A percentile compares a stretch with the other conserved stretches of the same genome.
Conservation (phyloP, 2,113 vertebrate species). For the Rhinoderma darwinii region DNA sequence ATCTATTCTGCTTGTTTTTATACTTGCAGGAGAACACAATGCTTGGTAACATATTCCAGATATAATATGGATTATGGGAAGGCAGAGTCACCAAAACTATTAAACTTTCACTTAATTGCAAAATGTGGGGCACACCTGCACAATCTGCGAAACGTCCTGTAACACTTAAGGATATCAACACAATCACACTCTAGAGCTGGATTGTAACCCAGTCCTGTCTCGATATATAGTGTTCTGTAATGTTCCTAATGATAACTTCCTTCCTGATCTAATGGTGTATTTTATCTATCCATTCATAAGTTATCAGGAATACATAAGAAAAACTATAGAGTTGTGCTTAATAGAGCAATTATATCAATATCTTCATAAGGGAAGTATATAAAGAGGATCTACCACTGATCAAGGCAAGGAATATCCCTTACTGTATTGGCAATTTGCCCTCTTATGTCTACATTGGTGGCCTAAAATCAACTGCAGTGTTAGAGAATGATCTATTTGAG, state of each 20-base stretch:
- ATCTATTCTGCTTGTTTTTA: conserved; percentile 62
- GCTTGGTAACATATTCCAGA: conserved; percentile 62
- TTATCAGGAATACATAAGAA: neutral
- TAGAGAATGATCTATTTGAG: no score
- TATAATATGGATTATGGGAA: conserved; percentile 64
- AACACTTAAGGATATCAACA: conserved; percentile 60
- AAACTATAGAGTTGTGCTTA: neutral
- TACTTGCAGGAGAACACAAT: conserved; percentile 58
- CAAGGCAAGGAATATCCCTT: neutral
- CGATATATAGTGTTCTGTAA: neutral
- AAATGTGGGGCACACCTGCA: conserved; percentile 69
- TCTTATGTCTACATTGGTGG: no score
- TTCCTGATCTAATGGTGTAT: conserved; percentile 1
- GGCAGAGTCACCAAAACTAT: conserved; percentile 63
- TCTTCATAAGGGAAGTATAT: neutral
- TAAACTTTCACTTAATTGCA: conserved; percentile 72
- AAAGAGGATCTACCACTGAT: neutral
- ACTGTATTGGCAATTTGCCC: no score
- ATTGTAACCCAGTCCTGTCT: conserved; percentile 53
- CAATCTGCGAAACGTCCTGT: conserved; percentile 68
- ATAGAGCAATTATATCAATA: neutral
- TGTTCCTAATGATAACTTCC: conserved; percentile 11
- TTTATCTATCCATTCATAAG: neutral
- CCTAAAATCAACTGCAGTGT: no score
- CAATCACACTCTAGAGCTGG: conserved; percentile 54